phyloP scores from a whole-genome alignment of 2,888 invertebrate species.

The Norana najaformis region DNA sequence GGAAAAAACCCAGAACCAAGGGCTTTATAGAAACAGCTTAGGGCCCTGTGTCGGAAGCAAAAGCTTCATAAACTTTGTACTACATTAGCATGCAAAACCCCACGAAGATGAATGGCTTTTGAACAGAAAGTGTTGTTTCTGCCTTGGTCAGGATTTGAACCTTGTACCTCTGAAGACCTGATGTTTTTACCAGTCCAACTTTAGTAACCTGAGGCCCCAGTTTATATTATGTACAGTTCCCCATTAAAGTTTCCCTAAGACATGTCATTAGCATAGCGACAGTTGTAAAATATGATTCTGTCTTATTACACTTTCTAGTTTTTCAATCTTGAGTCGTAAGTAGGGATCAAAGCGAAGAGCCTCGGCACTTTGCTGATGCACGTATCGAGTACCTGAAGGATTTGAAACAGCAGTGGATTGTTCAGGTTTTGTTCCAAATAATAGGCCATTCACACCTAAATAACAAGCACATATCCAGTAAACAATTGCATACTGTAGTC shows the following conservation, averaged over 20 bases:
- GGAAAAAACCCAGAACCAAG: not conserved
- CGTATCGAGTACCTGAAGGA: not conserved
- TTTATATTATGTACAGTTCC: too few relatives aligned
- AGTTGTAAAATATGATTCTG: not conserved
- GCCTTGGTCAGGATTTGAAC: too few relatives aligned
- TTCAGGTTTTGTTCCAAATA: not conserved
- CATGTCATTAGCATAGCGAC: not conserved
- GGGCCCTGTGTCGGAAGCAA: too few relatives aligned
- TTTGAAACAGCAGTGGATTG: not conserved
- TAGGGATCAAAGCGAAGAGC: slow-evolving; percentile 48
- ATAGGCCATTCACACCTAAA: not conserved
- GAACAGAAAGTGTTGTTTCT: not conserved
- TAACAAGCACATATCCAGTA: not conserved
- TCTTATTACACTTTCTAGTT: slow-evolving; percentile 49
- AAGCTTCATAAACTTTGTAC: too few relatives aligned
- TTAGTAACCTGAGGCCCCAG: not conserved
- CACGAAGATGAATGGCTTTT: not conserved
- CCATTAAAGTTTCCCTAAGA: too few relatives aligned
- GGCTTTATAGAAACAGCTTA: too few relatives aligned
- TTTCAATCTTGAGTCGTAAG: slow-evolving; percentile 51
- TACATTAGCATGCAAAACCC: too few relatives aligned
- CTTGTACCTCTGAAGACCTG: too few relatives aligned
- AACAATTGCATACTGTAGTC: not conserved
- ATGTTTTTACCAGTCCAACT: not conserved
- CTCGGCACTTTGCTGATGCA: not conserved